Evolutionary conservation across 2,113 vertebrate species (phyloP), one percentile per base, ranked within the genome.

Genomic region (Laticauda colubrina): DNA sequence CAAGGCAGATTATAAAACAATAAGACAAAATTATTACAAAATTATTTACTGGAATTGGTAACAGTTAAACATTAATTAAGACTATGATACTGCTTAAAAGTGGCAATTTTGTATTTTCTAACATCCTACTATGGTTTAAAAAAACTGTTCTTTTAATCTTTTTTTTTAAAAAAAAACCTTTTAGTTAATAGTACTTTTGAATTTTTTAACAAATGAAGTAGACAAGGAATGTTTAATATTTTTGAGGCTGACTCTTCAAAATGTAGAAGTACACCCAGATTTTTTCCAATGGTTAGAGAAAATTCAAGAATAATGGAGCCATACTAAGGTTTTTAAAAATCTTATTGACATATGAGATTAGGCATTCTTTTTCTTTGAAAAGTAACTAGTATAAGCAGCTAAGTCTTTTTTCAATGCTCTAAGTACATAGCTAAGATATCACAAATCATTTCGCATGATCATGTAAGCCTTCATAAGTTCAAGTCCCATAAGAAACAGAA

Each of bases 1-100:
- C 92, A 91, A 92, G 95, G 87, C n/a, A 95, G 10, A 24, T 91
- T 96, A 90, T 96, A 96, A 94, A 96, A 88, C 91, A 93, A 64
- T 0, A 0, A 69, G 89, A 29, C 45, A 48, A 81, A n/a, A 5
- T 57, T 8, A 85, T 88, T 91, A 89, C 24, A 39, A 43, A 92
- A 93, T 91, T 94, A 94, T 90, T 81, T 69, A 90, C 43, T 18
- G 56, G 92, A 15, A 61, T 85, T 91, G 85, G 61, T 92, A 92
- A 94, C 90, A 92, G 26, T 3, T 3, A 21, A 94, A 90, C 11
- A 92, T 5, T 92, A 87, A 94, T 23, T 94, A 90, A 51, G 8
- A 69, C 87, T 5, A 4, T 45, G 57, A 18, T 2, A 5, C 23
- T 43, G n/a, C 54, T 48, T 90, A 89, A 2, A 43, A 91, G 6